Evolutionary conservation across 1,140 invertebrate species (phyloP).

Genomic region (Danaus melanippus): DNA sequence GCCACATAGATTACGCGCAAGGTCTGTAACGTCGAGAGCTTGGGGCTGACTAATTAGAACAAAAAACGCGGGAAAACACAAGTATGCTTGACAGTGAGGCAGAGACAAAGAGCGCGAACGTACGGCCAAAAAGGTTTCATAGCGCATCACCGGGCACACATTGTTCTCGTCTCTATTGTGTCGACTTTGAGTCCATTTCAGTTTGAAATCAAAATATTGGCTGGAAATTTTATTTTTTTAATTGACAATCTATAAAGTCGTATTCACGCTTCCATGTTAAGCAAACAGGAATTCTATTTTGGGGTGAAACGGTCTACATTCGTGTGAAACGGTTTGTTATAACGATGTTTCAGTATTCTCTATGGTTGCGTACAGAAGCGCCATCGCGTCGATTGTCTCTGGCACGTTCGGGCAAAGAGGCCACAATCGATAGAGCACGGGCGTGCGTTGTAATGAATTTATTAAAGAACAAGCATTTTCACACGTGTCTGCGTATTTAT

Average conservation of each 20-base stretch:
- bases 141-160: slow-evolving; percentile 11
- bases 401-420: slow-evolving; percentile 66
- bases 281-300: slow-evolving; percentile 16
- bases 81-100: slow-evolving; percentile 69
- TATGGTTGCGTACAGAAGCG: slow-evolving; percentile 63
- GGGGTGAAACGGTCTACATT: slow-evolving; percentile 17
- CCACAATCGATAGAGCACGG: slow-evolving; percentile 70
- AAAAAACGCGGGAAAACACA: slow-evolving; percentile 71
- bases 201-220: slow-evolving; percentile 30
- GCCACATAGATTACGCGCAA: slow-evolving; percentile 19
- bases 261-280: slow-evolving; percentile 10
- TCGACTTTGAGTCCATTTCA: slow-evolving; percentile 30
- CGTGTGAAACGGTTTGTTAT: slow-evolving; percentile 8
- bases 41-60: slow-evolving; percentile 68
- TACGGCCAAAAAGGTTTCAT: slow-evolving; percentile 40
- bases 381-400: slow-evolving; percentile 65
- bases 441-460: slow-evolving; percentile 70
- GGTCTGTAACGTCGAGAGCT: slow-evolving; percentile 54
- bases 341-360: slow-evolving; percentile 25
- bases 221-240: slow-evolving; percentile 56
- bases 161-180: slow-evolving; percentile 13
- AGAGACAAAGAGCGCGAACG: slow-evolving; percentile 62
- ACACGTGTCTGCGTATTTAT: slow-evolving; percentile 32
- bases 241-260: slow-evolving; percentile 26
- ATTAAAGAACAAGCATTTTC: slow-evolving; percentile 52